phyloP scores from a whole-genome alignment of 1,140 invertebrate species.

The Capitella teleta region DNA sequence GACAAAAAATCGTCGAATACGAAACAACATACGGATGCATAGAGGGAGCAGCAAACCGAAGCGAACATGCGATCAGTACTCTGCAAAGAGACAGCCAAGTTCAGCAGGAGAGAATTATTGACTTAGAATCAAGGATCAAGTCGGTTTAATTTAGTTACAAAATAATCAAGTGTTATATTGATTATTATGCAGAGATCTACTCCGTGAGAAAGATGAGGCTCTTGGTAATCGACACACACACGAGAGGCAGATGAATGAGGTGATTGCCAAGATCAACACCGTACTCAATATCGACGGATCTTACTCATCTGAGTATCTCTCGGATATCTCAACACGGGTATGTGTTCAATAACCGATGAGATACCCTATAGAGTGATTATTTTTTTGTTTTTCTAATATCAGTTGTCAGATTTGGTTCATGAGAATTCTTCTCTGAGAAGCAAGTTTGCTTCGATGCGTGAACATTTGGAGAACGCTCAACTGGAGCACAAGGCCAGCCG shows the following conservation, averaged over 20 bases:
- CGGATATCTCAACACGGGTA: too few relatives aligned
- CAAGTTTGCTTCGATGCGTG: slow-evolving; percentile 32
- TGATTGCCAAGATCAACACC: too few relatives aligned
- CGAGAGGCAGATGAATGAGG: too few relatives aligned
- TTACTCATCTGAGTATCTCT: too few relatives aligned
- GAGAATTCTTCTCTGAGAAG: slow-evolving; percentile 41
- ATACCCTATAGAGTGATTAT: too few relatives aligned
- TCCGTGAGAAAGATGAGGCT: too few relatives aligned
- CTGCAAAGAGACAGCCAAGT: slow-evolving; percentile 33
- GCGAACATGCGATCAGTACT: slow-evolving; percentile 30
- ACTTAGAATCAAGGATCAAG: slow-evolving; percentile 23
- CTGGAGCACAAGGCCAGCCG: slow-evolving; percentile 39
- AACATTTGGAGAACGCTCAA: slow-evolving; percentile 30
- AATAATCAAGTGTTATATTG: too few relatives aligned
- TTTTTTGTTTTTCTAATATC: slow-evolving; percentile 13
- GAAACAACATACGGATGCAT: slow-evolving; percentile 26
- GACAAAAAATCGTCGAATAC: slow-evolving; percentile 26
- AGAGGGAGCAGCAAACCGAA: slow-evolving; percentile 29
- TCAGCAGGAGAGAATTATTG: slow-evolving; percentile 28
- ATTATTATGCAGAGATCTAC: too few relatives aligned
- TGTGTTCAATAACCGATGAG: too few relatives aligned
- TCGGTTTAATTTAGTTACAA: too few relatives aligned
- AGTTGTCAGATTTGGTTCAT: slow-evolving; percentile 33
- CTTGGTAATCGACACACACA: too few relatives aligned
- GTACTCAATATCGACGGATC: too few relatives aligned